Conservation (phyloP, 1,140 invertebrate genomes). For the Trichonephila clavipes region DNA sequence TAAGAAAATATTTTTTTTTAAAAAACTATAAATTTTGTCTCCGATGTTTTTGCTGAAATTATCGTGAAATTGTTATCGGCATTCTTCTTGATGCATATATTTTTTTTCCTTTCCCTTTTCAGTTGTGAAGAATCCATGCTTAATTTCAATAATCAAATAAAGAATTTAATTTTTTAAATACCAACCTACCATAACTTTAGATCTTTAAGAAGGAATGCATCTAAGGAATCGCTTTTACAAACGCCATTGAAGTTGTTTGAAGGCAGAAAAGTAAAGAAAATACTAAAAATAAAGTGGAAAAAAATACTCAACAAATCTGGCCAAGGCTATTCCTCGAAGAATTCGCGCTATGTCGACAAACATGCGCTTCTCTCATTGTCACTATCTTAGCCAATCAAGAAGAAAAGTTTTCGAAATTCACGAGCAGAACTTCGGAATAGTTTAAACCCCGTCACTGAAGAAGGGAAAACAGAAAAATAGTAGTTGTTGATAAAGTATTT, state of each 20-base stretch:
- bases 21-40: neutral
- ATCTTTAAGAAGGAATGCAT: neutral
- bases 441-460: neutral
- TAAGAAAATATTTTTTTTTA: no score
- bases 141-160: neutral
- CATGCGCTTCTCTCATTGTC: slow-evolving; percentile 30
- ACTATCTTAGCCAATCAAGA: slow-evolving; percentile 46
- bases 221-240: neutral
- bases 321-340: neutral
- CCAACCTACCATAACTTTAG: neutral
- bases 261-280: neutral
- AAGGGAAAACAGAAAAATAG: slow-evolving; percentile 38
- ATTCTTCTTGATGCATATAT: neutral
- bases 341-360: slow-evolving; percentile 19
- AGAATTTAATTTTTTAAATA: neutral
- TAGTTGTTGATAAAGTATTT: slow-evolving; percentile 1
- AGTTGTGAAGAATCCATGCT: neutral
- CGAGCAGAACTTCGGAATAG: slow-evolving; percentile 29
- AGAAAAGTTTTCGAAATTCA: slow-evolving; percentile 46
- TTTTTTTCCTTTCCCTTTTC: neutral
- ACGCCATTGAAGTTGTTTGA: neutral
- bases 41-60: neutral
- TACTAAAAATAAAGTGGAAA: neutral
- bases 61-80: neutral
- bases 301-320: neutral